Percentiles rank a stretch among this genome's conserved stretches.
Conservation (phyloP, 2,797 vertebrate species). For the Propithecus perrieri region DNA sequence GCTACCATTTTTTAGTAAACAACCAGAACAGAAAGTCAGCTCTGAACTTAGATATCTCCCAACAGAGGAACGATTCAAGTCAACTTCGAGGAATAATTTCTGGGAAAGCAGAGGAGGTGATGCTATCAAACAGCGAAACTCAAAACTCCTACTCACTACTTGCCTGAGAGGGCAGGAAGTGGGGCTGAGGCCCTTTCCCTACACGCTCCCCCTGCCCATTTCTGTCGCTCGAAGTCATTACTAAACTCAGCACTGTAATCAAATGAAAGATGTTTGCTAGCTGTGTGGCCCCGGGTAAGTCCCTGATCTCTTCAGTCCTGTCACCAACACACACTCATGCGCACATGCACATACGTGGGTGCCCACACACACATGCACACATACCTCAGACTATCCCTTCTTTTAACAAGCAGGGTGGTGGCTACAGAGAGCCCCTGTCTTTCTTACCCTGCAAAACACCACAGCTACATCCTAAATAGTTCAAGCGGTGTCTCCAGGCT, state of each 20-base stretch:
- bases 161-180: constrained; percentile 61
- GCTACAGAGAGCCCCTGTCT: background rate
- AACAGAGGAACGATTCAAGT: constrained; percentile 67
- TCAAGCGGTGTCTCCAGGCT: background rate
- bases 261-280: constrained; percentile 63
- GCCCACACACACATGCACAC: background rate
- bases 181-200: constrained; percentile 60
- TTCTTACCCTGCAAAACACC: background rate
- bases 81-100: constrained; percentile 78
- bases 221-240: constrained; percentile 1
- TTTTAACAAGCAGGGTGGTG: background rate
- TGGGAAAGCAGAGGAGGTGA: constrained; percentile 77
- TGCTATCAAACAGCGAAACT: constrained; percentile 76
- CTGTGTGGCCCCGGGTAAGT: constrained; percentile 50
- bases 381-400: background rate
- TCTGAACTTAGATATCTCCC: constrained; percentile 65
- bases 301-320: background rate
- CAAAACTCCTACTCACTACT: constrained; percentile 69
- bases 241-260: constrained; percentile 50
- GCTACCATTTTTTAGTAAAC: constrained; percentile 67
- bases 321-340: background rate
- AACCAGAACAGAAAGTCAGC: constrained; percentile 74
- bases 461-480: background rate
- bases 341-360: background rate
- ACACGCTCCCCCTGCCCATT: constrained; percentile 5